Evolutionary conservation across 2,797 vertebrate species (phyloP), one percentile per base, ranked within the genome.

Genomic region (Selene dorsalis): DNA sequence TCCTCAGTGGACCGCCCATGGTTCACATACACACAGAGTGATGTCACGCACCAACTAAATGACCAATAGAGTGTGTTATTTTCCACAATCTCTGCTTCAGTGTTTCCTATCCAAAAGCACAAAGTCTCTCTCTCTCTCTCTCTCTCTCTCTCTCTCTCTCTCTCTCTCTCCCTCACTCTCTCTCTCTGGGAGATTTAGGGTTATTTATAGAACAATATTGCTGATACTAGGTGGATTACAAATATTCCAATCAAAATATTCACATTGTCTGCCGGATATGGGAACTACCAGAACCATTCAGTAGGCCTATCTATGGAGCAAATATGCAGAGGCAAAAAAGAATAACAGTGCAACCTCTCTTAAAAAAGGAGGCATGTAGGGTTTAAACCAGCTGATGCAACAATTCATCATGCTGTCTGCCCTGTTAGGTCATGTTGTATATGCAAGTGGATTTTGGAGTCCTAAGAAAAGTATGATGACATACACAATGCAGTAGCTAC

Each of bases 161-260:
- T 9, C 53, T 10, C 17, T 20, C 43, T 26, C 50, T 69, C 57
- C 69, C 43, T 74, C 64, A 59, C 22, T 55, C 64, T 3, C 67
- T 9, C 53, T 11, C 18, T 26, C 30, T n/a, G 63, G 80, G 76
- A 39, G 52, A 73, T 67, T 53, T 43, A 1, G 22, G 63, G 85
- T 79, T 93, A 93, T 93, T 93, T 92, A 76, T 92, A 90, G 75
- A 78, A 69, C 82, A 55, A 79, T 84, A 81, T 83, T 85, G 45
- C 57, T 83, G 75, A 88, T 86, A 84, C 69, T 56, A 18, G 63
- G 58, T 78, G 85, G 89, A 88, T 90, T 75, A 89, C 28, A 79
- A 65, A 80, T 75, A 69, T 81, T 88, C 84, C 80, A 88, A 90
- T 89, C 52, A 88, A 82, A 92, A 88, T 88, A 76, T 48, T 72